phyloP scores from a whole-genome alignment of 2,888 invertebrate species.

The Drosophila algonquin region DNA sequence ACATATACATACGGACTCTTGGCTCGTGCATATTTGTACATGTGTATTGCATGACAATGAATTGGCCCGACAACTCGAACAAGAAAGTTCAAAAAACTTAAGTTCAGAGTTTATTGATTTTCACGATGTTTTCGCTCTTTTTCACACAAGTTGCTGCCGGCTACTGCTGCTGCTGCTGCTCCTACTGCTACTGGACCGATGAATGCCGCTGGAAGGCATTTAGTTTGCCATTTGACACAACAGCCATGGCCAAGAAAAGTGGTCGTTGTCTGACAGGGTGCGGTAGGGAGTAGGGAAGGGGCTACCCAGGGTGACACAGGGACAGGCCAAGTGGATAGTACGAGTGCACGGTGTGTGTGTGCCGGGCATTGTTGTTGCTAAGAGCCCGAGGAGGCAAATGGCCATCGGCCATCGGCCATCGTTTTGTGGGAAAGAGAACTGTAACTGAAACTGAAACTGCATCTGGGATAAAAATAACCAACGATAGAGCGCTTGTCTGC shows the following conservation, averaged over 20 bases:
- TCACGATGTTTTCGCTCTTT: slow-evolving; percentile 21
- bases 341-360: slow-evolving; percentile 4
- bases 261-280: not conserved
- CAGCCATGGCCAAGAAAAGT: slow-evolving; percentile 1
- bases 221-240: slow-evolving; percentile 35
- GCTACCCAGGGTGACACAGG: not conserved
- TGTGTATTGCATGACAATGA: slow-evolving; percentile 19
- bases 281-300: not conserved
- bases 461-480: slow-evolving; percentile 29
- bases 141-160: not conserved
- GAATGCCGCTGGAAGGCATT: slow-evolving; percentile 25
- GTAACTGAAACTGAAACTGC: slow-evolving; percentile 28
- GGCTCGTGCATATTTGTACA: not conserved
- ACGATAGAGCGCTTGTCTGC: slow-evolving; percentile 8
- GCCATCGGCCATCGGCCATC: slow-evolving; percentile 21
- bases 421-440: not conserved
- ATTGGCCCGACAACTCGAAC: slow-evolving; percentile 25
- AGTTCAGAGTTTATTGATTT: slow-evolving; percentile 63
- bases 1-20: not conserved
- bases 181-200: not conserved
- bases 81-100: slow-evolving; percentile 66
- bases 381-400: slow-evolving; percentile 25
- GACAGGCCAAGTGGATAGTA: not conserved
- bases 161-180: not conserved
- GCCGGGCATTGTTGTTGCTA: slow-evolving; percentile 27